Percentiles rank a stretch among this genome's conserved stretches.
Evolutionary conservation across 2,797 vertebrate species (phyloP).

Genomic region (Sebastes ruberrimus): DNA sequence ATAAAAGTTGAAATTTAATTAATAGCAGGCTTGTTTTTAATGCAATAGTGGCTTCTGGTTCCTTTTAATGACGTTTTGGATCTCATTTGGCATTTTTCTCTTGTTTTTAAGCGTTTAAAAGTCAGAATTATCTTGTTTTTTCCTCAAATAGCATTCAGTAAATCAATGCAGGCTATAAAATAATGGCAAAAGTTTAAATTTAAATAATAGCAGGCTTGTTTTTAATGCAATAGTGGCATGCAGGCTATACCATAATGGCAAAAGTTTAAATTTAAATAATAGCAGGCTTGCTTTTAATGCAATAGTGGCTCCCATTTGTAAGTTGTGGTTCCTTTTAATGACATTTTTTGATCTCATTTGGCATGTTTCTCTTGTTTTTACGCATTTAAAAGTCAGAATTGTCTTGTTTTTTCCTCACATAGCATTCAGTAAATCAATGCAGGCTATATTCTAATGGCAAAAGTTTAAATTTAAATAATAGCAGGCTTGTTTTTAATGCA

Average conservation of each 20-base stretch:
- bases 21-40: not conserved
- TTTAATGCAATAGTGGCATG: not conserved
- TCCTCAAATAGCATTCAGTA: not conserved
- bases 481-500: not conserved
- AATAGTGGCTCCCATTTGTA: not conserved
- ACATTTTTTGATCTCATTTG: not conserved
- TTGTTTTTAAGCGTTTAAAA: slow-evolving; percentile 26
- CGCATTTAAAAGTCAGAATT: slow-evolving; percentile 13
- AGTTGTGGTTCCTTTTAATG: not conserved
- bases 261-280: not conserved
- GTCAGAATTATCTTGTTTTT: not conserved
- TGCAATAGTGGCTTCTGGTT: not conserved
- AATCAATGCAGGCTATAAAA: not conserved
- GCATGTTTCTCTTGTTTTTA: not conserved
- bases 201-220: not conserved
- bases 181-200: not conserved
- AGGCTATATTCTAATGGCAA: not conserved
- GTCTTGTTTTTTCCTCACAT: not conserved
- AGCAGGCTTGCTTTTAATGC: not conserved
- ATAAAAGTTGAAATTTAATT: not conserved
- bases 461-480: not conserved
- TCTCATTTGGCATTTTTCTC: not conserved
- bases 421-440: not conserved
- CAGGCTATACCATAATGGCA: not conserved
- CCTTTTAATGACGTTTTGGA: not conserved